A percentile compares a stretch with the other conserved stretches of the same genome.
phyloP scores from a whole-genome alignment of 53 echinoderm and acorn worm species.

The Holothuria leucospilota region DNA sequence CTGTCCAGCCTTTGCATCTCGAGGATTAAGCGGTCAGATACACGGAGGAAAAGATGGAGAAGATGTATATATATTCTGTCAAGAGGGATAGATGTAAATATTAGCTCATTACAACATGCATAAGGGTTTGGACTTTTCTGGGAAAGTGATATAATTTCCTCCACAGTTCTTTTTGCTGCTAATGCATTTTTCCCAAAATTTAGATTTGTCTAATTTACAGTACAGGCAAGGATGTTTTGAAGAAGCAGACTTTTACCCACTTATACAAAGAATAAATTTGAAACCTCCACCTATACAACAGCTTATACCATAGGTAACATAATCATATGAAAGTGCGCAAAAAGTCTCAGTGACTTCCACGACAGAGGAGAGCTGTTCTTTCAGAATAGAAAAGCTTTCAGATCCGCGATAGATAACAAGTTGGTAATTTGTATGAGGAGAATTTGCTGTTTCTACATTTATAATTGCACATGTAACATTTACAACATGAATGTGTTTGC shows the following conservation, averaged over 20 bases:
- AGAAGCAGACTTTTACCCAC: conserved; percentile 5
- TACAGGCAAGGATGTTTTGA: not conserved
- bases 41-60: not conserved
- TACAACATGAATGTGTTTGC: conserved; percentile 4
- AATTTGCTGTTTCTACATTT: not conserved
- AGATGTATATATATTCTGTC: not conserved
- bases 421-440: conserved; percentile 4
- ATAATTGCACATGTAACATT: conserved; percentile 21
- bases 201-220: not conserved
- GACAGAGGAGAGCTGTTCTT: conserved; percentile 14
- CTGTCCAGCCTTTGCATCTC: conserved; percentile 4
- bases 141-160: not conserved
- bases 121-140: not conserved
- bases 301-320: conserved; percentile 2
- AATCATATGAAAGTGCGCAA: not conserved
- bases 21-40: not conserved
- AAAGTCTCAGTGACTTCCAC: not conserved
- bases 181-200: conserved; percentile 9
- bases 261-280: conserved; percentile 16
- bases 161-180: not conserved
- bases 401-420: conserved; percentile 1
- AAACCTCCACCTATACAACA: not conserved
- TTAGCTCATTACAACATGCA: not conserved
- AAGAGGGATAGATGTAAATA: not conserved
- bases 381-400: not conserved